Percentiles rank a stretch among this genome's conserved stretches.
phyloP scores from a whole-genome alignment of 2,113 vertebrate genomes.

The Spermophilus dauricus region DNA sequence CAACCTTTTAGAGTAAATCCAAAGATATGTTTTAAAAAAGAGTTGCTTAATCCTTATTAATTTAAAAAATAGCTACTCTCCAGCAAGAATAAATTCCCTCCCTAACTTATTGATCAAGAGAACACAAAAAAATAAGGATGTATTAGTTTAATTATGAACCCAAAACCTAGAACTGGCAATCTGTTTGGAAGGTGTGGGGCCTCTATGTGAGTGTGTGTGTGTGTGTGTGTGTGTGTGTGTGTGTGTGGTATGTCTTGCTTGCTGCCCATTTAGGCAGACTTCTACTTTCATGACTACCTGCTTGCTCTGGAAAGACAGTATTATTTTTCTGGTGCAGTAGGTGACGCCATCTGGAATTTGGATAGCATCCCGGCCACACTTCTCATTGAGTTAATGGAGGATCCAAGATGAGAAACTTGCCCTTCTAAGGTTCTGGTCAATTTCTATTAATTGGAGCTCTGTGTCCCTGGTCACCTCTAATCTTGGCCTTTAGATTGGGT shows the following conservation, averaged over 20 bases:
- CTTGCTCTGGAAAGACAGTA: background rate
- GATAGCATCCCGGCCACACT: background rate
- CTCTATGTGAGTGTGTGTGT: rapidly evolving
- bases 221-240: rapidly evolving
- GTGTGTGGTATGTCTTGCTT: background rate
- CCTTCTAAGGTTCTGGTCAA: constrained; percentile 35
- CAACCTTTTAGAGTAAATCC: constrained; percentile 67
- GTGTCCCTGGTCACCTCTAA: background rate
- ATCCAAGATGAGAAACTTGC: background rate
- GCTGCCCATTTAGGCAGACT: background rate
- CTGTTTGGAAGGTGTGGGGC: background rate
- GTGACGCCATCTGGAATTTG: background rate
- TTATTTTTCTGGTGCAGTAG: background rate
- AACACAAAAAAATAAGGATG: background rate
- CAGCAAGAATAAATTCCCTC: constrained; percentile 70
- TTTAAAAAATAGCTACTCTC: constrained; percentile 75
- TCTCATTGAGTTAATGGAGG: background rate
- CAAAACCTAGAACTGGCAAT: background rate
- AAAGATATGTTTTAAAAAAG: constrained; percentile 68
- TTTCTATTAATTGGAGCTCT: background rate
- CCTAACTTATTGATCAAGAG: constrained; percentile 17
- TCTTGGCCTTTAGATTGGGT: background rate
- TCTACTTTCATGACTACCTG: background rate
- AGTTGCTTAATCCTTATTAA: constrained; percentile 72
- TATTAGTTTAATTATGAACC: background rate